phyloP scores from a whole-genome alignment of 2,113 vertebrate species.

The Eurystomus gularis region DNA sequence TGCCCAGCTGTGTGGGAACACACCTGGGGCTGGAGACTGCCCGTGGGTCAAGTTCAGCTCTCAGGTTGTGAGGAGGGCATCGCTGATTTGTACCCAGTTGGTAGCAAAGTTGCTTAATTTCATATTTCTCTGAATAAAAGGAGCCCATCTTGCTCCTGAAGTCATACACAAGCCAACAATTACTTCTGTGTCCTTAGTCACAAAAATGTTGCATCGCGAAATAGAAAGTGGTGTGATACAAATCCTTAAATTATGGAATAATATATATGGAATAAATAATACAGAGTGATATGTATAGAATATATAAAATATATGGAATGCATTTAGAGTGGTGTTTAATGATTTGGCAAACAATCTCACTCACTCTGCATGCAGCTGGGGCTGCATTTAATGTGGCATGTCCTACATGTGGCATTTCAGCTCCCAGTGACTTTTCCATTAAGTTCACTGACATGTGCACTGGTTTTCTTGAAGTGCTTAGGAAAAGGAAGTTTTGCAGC shows the following conservation, averaged over 20 bases:
- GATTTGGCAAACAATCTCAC: background rate
- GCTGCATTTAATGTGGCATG: background rate
- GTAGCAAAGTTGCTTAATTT: background rate
- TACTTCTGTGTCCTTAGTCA: background rate
- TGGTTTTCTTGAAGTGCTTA: slow-evolving; percentile 22
- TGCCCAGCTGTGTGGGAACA: fast-evolving
- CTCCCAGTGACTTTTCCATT: slow-evolving; percentile 27
- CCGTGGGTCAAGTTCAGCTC: background rate
- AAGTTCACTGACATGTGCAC: background rate
- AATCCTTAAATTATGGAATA: background rate
- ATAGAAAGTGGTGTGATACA: background rate
- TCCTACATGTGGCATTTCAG: slow-evolving; percentile 10
- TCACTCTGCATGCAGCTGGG: background rate
- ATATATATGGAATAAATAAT: background rate
- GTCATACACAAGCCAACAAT: background rate
- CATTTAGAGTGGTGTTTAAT: background rate
- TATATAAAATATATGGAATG: background rate
- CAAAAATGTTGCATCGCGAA: background rate
- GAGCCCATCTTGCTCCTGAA: background rate
- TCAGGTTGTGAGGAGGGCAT: background rate
- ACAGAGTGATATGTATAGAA: background rate
- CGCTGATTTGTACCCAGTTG: background rate
- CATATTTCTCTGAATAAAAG: background rate
- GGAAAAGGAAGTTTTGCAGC: slow-evolving; percentile 9
- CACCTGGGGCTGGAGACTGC: background rate